Conservation (phyloP, 2,888 invertebrate genomes). For the Drosophila formosana region DNA sequence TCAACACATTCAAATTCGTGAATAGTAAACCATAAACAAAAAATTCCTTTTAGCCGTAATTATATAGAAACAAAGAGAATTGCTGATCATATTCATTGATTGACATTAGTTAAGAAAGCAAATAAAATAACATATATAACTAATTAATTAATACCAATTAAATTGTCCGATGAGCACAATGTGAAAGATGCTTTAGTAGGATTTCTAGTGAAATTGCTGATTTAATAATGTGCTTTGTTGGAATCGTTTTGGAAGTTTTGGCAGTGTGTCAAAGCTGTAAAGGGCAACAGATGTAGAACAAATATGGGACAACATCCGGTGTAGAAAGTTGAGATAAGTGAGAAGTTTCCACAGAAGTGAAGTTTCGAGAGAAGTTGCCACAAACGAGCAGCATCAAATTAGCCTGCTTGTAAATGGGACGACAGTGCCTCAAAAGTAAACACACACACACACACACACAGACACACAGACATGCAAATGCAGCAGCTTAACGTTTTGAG, state of each 20-base stretch:
- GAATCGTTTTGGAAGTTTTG: neutral
- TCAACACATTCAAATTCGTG: too few relatives aligned
- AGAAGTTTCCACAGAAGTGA: conserved; percentile 1
- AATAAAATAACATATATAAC: too few relatives aligned
- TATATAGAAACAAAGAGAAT: too few relatives aligned
- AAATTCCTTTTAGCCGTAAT: too few relatives aligned
- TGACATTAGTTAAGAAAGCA: too few relatives aligned
- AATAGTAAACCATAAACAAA: too few relatives aligned
- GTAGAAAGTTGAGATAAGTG: neutral
- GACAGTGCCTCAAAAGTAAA: conserved; percentile 33
- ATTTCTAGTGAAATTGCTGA: neutral
- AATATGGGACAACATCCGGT: conserved; percentile 6
- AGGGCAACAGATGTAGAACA: neutral
- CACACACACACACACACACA: conserved; percentile 11
- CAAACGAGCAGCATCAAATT: conserved; percentile 37
- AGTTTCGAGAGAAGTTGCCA: conserved; percentile 9
- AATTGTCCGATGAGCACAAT: too few relatives aligned
- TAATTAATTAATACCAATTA: too few relatives aligned
- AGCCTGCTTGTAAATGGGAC: conserved; percentile 29
- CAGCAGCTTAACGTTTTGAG: conserved; percentile 23
- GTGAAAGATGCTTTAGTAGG: neutral
- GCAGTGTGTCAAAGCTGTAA: neutral
- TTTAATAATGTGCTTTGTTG: neutral
- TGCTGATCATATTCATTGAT: too few relatives aligned
- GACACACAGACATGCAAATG: conserved; percentile 5